Percentiles rank a stretch among this genome's conserved stretches.
Evolutionary conservation across 1,140 invertebrate species (phyloP).

Genomic region (Pachyrhynchus sulphureomaculatus): DNA sequence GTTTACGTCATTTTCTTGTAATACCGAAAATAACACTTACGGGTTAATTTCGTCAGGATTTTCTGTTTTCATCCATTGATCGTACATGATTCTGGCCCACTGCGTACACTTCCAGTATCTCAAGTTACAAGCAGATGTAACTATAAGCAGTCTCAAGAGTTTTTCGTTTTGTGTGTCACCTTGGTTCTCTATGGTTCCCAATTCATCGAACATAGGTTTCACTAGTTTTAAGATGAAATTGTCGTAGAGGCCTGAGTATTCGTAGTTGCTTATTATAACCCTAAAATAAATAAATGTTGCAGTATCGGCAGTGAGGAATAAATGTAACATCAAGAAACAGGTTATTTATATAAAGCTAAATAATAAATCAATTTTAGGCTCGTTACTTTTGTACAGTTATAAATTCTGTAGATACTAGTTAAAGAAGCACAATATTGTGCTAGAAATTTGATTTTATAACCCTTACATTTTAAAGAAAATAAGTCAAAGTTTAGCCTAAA

Average conservation of each 20-base stretch:
- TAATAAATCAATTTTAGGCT: too few species aligned
- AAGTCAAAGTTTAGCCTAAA: too few species aligned
- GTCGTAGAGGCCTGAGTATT: conserved; percentile 42
- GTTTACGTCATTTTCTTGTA: too few species aligned
- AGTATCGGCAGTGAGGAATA: too few species aligned
- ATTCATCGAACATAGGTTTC: conserved; percentile 38
- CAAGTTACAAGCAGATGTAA: conserved; percentile 40
- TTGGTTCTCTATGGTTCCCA: conserved; percentile 35
- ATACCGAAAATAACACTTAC: conserved; percentile 39
- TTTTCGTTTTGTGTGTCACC: conserved; percentile 43
- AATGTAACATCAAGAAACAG: too few species aligned
- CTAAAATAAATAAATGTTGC: conserved; percentile 24
- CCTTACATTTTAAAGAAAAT: too few species aligned
- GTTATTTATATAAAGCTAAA: too few species aligned
- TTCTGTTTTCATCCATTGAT: conserved; percentile 39
- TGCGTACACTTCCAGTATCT: conserved; percentile 40
- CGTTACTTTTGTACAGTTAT: too few species aligned
- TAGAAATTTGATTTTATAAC: too few species aligned
- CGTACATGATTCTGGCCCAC: conserved; percentile 40
- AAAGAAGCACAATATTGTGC: too few species aligned
- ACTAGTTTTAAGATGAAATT: conserved; percentile 42
- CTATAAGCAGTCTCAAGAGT: conserved; percentile 37
- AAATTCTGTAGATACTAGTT: too few species aligned
- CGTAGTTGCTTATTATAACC: conserved; percentile 40
- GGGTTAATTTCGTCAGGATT: conserved; percentile 41